Base-by-base conservation (phyloP, 2,113 vertebrate species). In the Gambusia affinis region DNA sequence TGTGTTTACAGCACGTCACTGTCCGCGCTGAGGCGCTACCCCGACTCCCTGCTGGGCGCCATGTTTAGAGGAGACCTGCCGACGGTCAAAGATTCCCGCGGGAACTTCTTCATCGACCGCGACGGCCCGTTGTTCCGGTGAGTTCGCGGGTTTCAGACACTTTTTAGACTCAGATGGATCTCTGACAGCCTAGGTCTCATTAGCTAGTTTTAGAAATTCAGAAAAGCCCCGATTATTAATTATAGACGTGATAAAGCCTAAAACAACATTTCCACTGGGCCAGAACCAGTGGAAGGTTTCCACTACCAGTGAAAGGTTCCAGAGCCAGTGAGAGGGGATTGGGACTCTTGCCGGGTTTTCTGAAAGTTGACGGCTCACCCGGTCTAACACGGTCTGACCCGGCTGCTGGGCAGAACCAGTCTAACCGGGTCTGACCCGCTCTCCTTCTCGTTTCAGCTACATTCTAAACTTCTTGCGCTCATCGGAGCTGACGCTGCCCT, bases 21-120 rank as follows among this genome's bases (percentile, higher is more conserved):
- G 75, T 96, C 96, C 24, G 97, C 96, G 10, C 87, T 97, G 76
- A 96, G 95, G 67, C 96, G 95, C 71, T 97, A 97, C 89, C 96
- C 96, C 0, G 96, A 98, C 84, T 97, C 96, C 57, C 97, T 97
- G 96, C 82, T 98, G 89, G 96, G 96, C 0, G 96, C 96, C 83
- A 97, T 98, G 96, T 97, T 98, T 81, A 94, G 96, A 1, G 97
- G 97, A 33, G 96, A 97, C 89, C 94, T 97, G 84, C 96, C 96
- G 67, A 96, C 95, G 15, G 95, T 95, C 66, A 94, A 91, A 70
- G 96, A 98, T 74, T 86, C 94, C 31, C 95, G 95, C 24, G 97
- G 97, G 39, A 94, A 97, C 91, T 97, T 95, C 85, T 98, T 97
- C 89, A 97, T 98, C 0, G 97, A 98, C 89, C 93, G 97, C 0